phyloP scores from a whole-genome alignment of 2,888 invertebrate species.

The Tanypteryx hageni region DNA sequence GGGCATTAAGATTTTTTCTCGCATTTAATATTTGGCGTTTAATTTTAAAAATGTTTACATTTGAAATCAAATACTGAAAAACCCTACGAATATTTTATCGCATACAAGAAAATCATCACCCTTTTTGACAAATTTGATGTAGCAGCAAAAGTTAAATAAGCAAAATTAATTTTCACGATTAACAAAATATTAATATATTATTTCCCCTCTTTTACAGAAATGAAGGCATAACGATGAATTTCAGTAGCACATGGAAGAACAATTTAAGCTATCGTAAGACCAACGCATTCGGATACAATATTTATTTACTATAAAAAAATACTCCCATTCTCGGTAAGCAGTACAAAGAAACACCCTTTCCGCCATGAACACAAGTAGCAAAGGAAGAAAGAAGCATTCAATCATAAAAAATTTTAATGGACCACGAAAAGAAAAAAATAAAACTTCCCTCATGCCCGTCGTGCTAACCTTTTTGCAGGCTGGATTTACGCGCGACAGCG shows the following conservation, averaged over 20 bases:
- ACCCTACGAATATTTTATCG: not conserved
- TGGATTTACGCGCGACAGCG: not conserved
- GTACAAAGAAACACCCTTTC: not conserved
- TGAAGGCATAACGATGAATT: not conserved
- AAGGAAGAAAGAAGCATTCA: not conserved
- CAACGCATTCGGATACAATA: not conserved
- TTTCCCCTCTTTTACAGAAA: not conserved
- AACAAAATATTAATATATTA: not conserved
- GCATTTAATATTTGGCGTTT: not conserved
- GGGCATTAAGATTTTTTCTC: not conserved
- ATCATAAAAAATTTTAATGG: constrained; percentile 17
- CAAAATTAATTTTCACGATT: not conserved
- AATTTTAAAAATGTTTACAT: not conserved
- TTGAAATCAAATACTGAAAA: not conserved
- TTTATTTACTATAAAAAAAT: not conserved
- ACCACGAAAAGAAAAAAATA: not conserved
- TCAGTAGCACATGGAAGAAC: not conserved
- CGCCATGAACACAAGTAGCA: not conserved
- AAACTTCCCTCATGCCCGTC: not conserved
- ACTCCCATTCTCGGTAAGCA: not conserved
- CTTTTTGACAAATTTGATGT: not conserved
- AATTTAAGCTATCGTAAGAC: not conserved
- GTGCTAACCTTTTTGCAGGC: not conserved
- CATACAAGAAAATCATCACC: not conserved
- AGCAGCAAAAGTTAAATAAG: too few relatives aligned